A percentile compares a stretch with the other conserved stretches of the same genome.
These are phyloP conservation scores for Bergia puertoricense DNA, from an alignment of 92 coral and sea anemone genomes.

Conservation along the genomic window DNA sequence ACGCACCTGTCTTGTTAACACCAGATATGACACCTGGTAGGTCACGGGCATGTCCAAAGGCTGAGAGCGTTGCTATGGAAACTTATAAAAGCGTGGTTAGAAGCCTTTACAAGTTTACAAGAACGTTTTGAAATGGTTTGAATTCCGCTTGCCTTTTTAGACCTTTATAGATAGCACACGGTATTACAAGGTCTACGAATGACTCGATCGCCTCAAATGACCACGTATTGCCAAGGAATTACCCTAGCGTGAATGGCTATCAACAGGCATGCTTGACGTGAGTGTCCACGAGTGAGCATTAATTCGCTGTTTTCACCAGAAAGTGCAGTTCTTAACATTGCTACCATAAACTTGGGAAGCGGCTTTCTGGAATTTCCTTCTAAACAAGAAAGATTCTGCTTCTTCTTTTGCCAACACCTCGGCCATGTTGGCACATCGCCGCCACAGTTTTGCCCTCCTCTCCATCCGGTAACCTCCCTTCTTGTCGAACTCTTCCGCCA, in stretches of 20 bases:
- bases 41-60: too few species aligned
- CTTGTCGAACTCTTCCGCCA: conserved; percentile 83
- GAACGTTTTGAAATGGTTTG: too few species aligned
- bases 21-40: too few species aligned
- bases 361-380: conserved; percentile 78
- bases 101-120: too few species aligned
- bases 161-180: too few species aligned
- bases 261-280: neutral
- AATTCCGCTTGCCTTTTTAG: too few species aligned
- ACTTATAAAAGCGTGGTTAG: too few species aligned
- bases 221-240: too few species aligned
- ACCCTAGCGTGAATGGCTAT: neutral
- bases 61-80: too few species aligned
- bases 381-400: conserved; percentile 82
- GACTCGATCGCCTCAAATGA: too few species aligned
- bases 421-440: conserved; percentile 97
- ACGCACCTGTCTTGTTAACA: too few species aligned
- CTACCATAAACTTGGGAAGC: conserved; percentile 71
- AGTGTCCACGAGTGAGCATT: neutral
- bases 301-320: neutral
- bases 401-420: conserved; percentile 95
- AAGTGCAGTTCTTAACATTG: conserved; percentile 5
- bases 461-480: conserved; percentile 63
- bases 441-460: conserved; percentile 89
- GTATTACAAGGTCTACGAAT: too few species aligned